Conservation (phyloP, 2,113 vertebrate species). For the Muntiacus reevesi region DNA sequence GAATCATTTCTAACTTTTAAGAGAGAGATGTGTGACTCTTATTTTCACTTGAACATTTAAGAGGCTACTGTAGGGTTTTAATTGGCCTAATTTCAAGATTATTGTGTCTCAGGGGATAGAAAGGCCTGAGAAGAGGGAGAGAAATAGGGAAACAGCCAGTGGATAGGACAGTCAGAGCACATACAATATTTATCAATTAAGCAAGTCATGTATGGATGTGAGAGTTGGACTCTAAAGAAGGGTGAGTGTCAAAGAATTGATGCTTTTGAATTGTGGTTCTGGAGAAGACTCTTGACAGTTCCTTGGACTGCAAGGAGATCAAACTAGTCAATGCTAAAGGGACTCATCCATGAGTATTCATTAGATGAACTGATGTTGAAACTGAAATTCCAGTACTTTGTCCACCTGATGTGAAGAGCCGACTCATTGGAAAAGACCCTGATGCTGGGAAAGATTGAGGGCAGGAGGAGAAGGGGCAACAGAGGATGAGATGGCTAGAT, state of each 20-base stretch:
- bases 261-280: background rate
- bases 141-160: background rate
- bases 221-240: background rate
- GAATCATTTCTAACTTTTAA: background rate
- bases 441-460: background rate
- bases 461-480: background rate
- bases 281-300: background rate
- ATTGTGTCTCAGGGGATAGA: background rate
- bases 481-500: background rate
- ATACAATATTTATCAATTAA: background rate
- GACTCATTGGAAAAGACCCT: background rate
- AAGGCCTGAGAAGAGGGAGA: background rate
- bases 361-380: background rate
- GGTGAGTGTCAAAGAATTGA: background rate
- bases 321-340: background rate
- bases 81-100: background rate
- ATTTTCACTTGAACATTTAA: background rate
- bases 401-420: background rate
- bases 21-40: background rate
- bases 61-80: background rate
- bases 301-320: background rate
- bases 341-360: background rate
- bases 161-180: background rate
- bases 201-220: background rate
- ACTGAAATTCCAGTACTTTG: background rate